Conservation (phyloP, 2,888 invertebrate species). For the Drosophila multiciliata region DNA sequence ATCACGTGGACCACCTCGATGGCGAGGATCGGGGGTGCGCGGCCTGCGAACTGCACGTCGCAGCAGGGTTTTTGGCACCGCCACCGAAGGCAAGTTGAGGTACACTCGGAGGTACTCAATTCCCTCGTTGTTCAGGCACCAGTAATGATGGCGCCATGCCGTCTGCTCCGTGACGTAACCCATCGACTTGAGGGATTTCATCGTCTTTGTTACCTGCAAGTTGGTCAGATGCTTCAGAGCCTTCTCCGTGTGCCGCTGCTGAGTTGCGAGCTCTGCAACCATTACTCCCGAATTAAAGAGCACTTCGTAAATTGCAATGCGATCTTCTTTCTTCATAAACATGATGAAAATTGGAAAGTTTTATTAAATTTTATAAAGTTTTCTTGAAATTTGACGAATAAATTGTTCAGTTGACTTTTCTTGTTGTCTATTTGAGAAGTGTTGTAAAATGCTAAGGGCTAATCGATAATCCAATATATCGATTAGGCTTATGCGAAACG, state of each 20-base stretch:
- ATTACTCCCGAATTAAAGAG: constrained; percentile 42
- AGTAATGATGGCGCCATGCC: constrained; percentile 46
- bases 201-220: constrained; percentile 42
- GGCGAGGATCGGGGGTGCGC: constrained; percentile 26
- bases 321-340: constrained; percentile 35
- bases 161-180: constrained; percentile 41
- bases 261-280: constrained; percentile 29
- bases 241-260: constrained; percentile 31
- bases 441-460: constrained; percentile 1
- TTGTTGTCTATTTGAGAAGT: constrained; percentile 7
- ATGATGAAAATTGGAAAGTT: neutral
- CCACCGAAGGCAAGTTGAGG: constrained; percentile 25
- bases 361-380: neutral
- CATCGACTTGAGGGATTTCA: constrained; percentile 38
- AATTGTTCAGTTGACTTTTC: neutral
- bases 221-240: constrained; percentile 37
- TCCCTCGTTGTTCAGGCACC: constrained; percentile 46
- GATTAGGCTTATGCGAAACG: neutral
- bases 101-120: constrained; percentile 36
- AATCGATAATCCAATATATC: neutral
- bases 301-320: constrained; percentile 25
- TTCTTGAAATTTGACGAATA: neutral
- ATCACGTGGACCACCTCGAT: constrained; percentile 28
- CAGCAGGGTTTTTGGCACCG: neutral
- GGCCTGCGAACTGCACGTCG: constrained; percentile 35